These are phyloP conservation scores for Tyrannus savana DNA, from an alignment of 2,113 vertebrate genomes.

Conservation along the genomic window DNA sequence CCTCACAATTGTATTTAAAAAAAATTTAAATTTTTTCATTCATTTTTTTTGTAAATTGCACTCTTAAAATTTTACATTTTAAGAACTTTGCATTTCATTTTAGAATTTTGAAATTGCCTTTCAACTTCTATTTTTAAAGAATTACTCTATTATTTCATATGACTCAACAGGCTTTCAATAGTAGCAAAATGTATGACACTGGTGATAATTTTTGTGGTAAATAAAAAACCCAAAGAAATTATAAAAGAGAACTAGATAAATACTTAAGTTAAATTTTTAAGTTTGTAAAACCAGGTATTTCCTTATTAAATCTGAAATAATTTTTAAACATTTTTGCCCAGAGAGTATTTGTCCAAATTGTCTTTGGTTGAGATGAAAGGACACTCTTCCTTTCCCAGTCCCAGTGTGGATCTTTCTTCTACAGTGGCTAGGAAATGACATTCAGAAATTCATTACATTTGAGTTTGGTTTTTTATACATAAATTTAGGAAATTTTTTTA, in stretches of 20 bases:
- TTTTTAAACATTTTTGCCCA: neutral
- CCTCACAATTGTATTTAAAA: neutral
- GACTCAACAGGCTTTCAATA: neutral
- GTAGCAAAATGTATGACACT: neutral
- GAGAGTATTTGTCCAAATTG: neutral
- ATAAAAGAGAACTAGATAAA: neutral
- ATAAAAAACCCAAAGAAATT: fast-evolving
- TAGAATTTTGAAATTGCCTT: neutral
- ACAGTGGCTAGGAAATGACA: neutral
- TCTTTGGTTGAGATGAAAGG: neutral
- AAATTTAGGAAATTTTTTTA: neutral
- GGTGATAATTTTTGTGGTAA: neutral
- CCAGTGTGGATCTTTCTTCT: neutral
- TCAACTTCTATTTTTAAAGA: neutral
- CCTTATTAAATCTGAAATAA: neutral
- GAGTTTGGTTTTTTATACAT: neutral
- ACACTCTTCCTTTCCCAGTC: neutral
- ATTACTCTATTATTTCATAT: neutral
- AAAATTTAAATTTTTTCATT: neutral
- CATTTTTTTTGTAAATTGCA: neutral
- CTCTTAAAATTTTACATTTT: neutral
- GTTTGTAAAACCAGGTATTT: neutral
- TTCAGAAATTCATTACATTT: neutral
- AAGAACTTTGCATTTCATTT: neutral
- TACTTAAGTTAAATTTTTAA: neutral